Evolutionary conservation across 2,113 vertebrate genomes (phyloP).

Genomic region (Sylvia atricapilla): DNA sequence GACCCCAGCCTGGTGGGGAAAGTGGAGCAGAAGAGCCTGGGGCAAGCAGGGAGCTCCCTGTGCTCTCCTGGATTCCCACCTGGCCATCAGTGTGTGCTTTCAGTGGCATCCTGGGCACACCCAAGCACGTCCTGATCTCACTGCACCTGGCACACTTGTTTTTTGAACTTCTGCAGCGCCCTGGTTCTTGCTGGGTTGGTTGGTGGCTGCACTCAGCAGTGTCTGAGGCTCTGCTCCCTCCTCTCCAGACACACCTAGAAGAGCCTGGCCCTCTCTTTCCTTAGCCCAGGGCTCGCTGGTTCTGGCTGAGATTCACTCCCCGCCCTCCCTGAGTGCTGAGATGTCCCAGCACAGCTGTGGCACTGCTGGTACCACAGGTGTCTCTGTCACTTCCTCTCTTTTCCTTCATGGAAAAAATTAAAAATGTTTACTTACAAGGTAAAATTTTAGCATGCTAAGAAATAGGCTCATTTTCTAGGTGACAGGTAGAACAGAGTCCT

Average conservation of each 20-base stretch:
- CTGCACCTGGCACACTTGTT: rapidly evolving
- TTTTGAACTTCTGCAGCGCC: neutral
- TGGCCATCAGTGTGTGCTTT: rapidly evolving
- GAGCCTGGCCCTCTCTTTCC: neutral
- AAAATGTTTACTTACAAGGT: neutral
- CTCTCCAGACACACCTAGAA: neutral
- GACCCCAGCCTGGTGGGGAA: neutral
- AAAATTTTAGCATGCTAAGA: neutral
- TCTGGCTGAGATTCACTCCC: neutral
- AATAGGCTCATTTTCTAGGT: neutral
- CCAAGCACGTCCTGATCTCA: neutral
- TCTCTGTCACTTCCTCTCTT: neutral
- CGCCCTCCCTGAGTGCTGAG: neutral
- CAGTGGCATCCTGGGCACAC: neutral
- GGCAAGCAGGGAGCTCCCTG: neutral
- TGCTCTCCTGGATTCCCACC: neutral
- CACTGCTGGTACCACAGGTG: neutral
- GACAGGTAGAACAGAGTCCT: neutral
- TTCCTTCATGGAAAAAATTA: neutral
- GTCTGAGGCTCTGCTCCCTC: neutral
- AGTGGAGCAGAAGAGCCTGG: neutral
- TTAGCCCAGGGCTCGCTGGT: neutral
- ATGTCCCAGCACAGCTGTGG: neutral
- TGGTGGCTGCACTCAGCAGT: neutral
- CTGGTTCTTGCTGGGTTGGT: neutral